Evolutionary conservation across 2,113 vertebrate genomes (phyloP).

Genomic region (Nipponia nippon): DNA sequence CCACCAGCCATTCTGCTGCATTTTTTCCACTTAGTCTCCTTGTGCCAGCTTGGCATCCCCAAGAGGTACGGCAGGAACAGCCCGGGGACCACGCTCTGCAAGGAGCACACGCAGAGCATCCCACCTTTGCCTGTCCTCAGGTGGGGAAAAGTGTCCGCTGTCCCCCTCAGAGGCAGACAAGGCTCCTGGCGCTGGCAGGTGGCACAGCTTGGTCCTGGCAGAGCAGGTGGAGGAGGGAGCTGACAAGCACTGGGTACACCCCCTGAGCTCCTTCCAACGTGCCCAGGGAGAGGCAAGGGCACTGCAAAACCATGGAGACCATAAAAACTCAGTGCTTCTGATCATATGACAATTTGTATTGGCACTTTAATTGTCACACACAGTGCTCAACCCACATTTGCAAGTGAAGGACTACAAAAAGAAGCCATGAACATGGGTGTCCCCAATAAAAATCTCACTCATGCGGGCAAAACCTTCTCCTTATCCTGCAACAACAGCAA

Average conservation of each 20-base stretch:
- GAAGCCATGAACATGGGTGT: background rate
- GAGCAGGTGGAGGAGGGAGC: background rate
- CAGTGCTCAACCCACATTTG: background rate
- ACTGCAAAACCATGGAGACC: background rate
- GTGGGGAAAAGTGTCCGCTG: background rate
- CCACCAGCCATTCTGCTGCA: background rate
- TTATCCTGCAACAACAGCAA: background rate
- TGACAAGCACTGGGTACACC: background rate
- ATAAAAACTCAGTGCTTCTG: background rate
- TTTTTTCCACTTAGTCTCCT: background rate
- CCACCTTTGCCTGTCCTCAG: background rate
- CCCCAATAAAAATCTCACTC: background rate
- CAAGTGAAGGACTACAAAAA: background rate
- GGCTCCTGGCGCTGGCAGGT: background rate
- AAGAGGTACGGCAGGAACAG: background rate
- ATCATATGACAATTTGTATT: background rate
- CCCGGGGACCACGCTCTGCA: fast-evolving
- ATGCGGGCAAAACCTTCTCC: background rate
- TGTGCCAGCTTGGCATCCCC: background rate
- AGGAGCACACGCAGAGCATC: background rate
- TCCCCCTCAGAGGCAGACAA: background rate
- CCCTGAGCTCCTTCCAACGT: background rate
- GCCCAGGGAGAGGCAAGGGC: background rate
- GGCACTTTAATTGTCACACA: background rate
- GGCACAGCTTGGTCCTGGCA: background rate